Evolutionary conservation across 2,888 invertebrate genomes (phyloP).

Genomic region (Pimpla rufipes): DNA sequence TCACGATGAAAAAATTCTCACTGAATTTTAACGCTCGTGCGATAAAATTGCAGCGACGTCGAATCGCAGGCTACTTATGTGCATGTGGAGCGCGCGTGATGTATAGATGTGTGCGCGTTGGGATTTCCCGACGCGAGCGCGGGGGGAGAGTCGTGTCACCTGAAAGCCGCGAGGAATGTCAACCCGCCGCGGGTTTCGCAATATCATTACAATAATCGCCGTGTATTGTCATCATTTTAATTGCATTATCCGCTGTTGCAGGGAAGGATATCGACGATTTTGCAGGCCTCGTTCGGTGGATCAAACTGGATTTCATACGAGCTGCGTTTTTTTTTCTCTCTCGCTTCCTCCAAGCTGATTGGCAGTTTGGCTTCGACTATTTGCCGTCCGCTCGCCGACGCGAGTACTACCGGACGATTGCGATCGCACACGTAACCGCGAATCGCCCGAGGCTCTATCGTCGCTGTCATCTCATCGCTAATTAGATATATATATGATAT

Average conservation of each 20-base stretch:
- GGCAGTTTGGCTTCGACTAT: too few relatives aligned
- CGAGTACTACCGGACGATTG: too few relatives aligned
- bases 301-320: background rate
- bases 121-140: slow-evolving; percentile 50
- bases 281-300: background rate
- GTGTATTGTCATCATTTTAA: slow-evolving; percentile 21
- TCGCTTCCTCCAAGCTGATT: too few relatives aligned
- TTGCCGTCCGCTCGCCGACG: too few relatives aligned
- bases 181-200: slow-evolving; percentile 43
- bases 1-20: background rate
- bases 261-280: background rate
- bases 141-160: slow-evolving; percentile 45
- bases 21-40: background rate
- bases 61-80: background rate
- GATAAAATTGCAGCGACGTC: background rate
- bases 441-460: too few relatives aligned
- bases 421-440: too few relatives aligned
- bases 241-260: slow-evolving; percentile 26
- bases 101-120: slow-evolving; percentile 10
- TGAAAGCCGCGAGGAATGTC: slow-evolving; percentile 47
- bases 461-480: too few relatives aligned
- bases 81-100: background rate
- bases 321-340: too few relatives aligned
- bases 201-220: slow-evolving; percentile 43
- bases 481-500: too few relatives aligned